Evolutionary conservation across 2,888 invertebrate genomes (phyloP).

Genomic region (Neoaliturus tenellus): DNA sequence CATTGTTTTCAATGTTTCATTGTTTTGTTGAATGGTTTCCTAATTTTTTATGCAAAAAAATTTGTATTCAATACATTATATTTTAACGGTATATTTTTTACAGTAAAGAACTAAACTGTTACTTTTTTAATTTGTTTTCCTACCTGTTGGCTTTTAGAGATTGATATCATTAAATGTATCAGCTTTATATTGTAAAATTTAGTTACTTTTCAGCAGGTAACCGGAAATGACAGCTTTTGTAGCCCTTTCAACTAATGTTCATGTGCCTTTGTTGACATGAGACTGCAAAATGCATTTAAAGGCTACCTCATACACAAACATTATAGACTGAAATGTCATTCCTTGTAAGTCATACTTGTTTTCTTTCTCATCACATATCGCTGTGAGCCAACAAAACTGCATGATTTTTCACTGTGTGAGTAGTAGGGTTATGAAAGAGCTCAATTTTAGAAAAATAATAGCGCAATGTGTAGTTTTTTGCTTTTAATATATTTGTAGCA

Average conservation of each 20-base stretch:
- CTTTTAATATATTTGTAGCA: not conserved
- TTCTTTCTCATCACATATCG: not conserved
- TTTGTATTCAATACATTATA: too few relatives aligned
- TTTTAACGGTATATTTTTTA: too few relatives aligned
- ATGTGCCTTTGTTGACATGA: conserved; percentile 19
- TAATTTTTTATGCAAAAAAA: too few relatives aligned
- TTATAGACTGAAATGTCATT: conserved; percentile 12
- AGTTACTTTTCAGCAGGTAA: too few relatives aligned
- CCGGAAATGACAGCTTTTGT: not conserved
- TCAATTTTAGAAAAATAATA: not conserved
- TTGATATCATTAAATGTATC: too few relatives aligned
- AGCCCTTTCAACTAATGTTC: not conserved
- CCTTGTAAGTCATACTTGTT: not conserved
- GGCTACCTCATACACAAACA: not conserved
- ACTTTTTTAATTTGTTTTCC: too few relatives aligned
- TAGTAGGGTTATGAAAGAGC: not conserved
- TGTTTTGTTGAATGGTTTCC: too few relatives aligned
- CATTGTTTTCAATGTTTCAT: too few relatives aligned
- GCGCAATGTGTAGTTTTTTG: not conserved
- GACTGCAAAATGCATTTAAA: conserved; percentile 17
- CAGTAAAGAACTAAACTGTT: too few relatives aligned
- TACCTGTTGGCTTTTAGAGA: too few relatives aligned
- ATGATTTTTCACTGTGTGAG: not conserved
- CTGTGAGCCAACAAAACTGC: not conserved
- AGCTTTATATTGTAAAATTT: too few relatives aligned